Base-by-base conservation (phyloP, 2,888 invertebrate species). In the Chouioia cunea region DNA sequence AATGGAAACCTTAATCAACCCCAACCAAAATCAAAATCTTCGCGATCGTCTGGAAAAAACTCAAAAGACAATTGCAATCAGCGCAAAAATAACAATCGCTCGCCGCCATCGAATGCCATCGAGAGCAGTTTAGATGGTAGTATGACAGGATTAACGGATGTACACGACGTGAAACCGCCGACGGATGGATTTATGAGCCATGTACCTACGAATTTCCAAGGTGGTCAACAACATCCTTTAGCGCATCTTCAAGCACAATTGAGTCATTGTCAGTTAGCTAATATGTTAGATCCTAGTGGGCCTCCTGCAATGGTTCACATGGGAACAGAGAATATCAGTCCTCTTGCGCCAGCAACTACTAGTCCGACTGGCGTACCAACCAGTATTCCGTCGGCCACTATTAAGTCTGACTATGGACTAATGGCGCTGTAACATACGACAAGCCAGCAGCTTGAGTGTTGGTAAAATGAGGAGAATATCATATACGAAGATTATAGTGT, bases 321-420 rank as follows among this genome's bases (percentile, higher is more conserved):
- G 80, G 79, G 75, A 70, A 80, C 85, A 69, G 85, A 82, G 50
- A 85, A 77, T 70, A 83, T 85, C 74, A 85, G 85, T 75, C 85
- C 85, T 18, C 77, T 85, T 47, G 83, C 83, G n/a, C 85, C 85
- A 1, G 81, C 85, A 6, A 77, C 77, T 10, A 80, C 79, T 66
- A 84, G 82, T 77, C 84, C 85, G 82, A 82, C 56, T 62, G 82
- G 81, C 52, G 67, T 81, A 47, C 75, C 81, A 4, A 71, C 81
- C n/a, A 75, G 79, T 27, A 78, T 80, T 1, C 78, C 80, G 77
- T 88, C 89, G 76, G 87, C 90, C 74, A 88, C 91, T 81, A 93
- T 94, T 81, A 95, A 95, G 87, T 93, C 94, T 78, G 95, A 95
- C 87, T 95, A 95, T 84, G 95, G 93, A 85, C 90, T 96, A 81